Base-by-base conservation (phyloP, 1,140 invertebrate species). In the Trichogramma pretiosum region DNA sequence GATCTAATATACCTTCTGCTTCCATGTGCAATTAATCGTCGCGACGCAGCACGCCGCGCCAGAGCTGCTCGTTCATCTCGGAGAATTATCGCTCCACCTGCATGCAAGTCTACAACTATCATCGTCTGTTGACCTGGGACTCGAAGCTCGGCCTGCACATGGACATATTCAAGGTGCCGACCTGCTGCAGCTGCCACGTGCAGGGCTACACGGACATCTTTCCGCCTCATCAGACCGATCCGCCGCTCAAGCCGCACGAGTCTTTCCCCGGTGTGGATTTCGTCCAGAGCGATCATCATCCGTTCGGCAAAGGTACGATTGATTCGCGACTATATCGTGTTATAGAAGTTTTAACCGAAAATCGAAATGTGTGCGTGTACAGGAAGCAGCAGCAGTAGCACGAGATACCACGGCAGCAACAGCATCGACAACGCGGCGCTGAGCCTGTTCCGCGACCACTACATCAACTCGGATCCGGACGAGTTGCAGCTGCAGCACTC, bases 131-230 rank as follows among this genome's bases (percentile, higher is more conserved):
- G 1, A 87, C 86, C 1, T 92, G 87, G 85, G 86, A 89, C 58
- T 80, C 84, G 34, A 79, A 81, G 24, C 74, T 82, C 21, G 87
- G 87, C 7, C 72, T 91, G 2, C 87, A 89, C 54, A 87, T 90
- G 76, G 88, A 91, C 60, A 85, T 89, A 32, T 90, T 89, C 58
- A 89, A 89, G 75, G 81, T 90, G 1, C 88, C 88, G 16, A 86
- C 83, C 0, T 87, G 85, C 53, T 91, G 88, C 58, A 85, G 84
- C 1, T 91, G 88, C 61, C 85, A 89, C 56, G 81, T 90, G 3
- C 80, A 84, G 58, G 84, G 83, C 10, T 85, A 83, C 50, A 67
- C 78, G n/a, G 79, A 82, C 26, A 67, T 80, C 13, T 82, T 77
- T 44, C 80, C 80, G 2, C 80, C 80, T 0, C 60, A 67, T 52